These are phyloP conservation scores for Drosophila prostipennis DNA, from an alignment of 2,888 invertebrate genomes.

Conservation along the genomic window DNA sequence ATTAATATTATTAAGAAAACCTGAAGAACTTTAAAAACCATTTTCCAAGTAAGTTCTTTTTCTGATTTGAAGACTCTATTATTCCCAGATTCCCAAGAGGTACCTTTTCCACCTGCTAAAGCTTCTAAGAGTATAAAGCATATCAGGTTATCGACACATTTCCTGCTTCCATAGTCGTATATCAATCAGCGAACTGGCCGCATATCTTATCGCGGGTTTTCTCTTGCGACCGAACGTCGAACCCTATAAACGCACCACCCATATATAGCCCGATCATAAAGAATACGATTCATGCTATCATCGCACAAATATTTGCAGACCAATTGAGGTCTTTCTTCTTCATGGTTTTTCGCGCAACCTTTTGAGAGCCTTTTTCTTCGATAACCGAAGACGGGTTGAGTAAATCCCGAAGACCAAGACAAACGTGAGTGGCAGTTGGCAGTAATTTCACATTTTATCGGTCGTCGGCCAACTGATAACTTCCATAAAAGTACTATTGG, in stretches of 20 bases:
- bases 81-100: neutral
- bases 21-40: no score
- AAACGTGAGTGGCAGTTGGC: slow-evolving; percentile 50
- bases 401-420: slow-evolving; percentile 34
- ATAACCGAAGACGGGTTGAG: slow-evolving; percentile 20
- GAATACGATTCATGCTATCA: slow-evolving; percentile 41
- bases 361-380: slow-evolving; percentile 2
- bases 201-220: slow-evolving; percentile 55
- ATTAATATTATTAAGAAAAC: no score
- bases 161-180: slow-evolving; percentile 31
- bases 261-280: slow-evolving; percentile 33
- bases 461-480: slow-evolving; percentile 5
- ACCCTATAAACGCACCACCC: slow-evolving; percentile 20
- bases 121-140: slow-evolving; percentile 7
- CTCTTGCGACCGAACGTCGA: slow-evolving; percentile 16
- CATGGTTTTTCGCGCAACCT: neutral
- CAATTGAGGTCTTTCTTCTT: slow-evolving; percentile 13
- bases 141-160: slow-evolving; percentile 26
- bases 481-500: slow-evolving; percentile 24
- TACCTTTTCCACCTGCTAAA: neutral
- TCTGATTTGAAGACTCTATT: no score
- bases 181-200: slow-evolving; percentile 24
- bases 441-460: slow-evolving; percentile 51
- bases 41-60: no score
- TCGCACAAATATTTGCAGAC: slow-evolving; percentile 59